phyloP scores from a whole-genome alignment of 2,888 invertebrate species.

The Litoditis marina region DNA sequence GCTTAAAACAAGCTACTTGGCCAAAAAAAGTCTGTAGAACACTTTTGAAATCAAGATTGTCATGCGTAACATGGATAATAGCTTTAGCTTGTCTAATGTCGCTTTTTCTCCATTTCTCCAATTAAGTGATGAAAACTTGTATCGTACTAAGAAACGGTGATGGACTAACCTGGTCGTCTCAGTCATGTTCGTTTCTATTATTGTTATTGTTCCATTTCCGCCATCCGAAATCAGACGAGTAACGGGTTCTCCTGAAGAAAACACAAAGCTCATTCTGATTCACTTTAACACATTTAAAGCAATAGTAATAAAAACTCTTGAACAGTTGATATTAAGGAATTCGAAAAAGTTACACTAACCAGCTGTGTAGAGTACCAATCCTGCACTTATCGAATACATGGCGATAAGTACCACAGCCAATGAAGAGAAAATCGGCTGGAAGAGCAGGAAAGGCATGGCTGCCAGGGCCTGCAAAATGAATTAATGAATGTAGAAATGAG shows the following conservation, averaged over 20 bases:
- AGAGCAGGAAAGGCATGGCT: conserved; percentile 15
- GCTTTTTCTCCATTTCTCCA: no score
- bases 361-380: conserved; percentile 14
- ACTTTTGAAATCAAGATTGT: no score
- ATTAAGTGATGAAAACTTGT: no score
- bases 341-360: conserved; percentile 1
- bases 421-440: conserved; percentile 10
- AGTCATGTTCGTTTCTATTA: conserved; percentile 13
- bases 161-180: conserved; percentile 11
- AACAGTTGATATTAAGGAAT: no score
- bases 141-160: no score
- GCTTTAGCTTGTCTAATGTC: no score
- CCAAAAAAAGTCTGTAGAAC: no score
- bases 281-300: background rate
- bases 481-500: background rate
- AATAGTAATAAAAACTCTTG: background rate
- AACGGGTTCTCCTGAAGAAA: background rate
- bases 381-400: conserved; percentile 9
- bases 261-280: no score
- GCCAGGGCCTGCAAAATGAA: conserved; percentile 5
- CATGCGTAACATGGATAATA: no score
- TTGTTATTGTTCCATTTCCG: conserved; percentile 6
- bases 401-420: conserved; percentile 4
- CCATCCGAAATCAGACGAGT: background rate
- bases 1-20: no score